These are phyloP conservation scores for Timema podura DNA, from an alignment of 2,888 invertebrate genomes.

Conservation along the genomic window DNA sequence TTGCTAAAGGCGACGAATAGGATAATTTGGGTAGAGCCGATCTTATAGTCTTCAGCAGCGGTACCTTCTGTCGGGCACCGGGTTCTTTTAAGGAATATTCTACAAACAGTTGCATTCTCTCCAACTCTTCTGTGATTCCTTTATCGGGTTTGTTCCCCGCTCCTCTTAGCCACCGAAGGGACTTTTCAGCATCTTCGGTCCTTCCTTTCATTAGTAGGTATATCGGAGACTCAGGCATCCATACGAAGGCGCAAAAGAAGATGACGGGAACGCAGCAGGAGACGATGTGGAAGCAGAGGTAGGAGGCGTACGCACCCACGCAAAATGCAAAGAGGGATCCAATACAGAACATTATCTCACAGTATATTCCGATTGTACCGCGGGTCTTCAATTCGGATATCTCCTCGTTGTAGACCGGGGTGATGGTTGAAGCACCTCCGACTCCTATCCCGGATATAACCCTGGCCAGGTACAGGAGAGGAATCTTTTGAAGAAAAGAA, in stretches of 20 bases:
- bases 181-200: conserved; percentile 56
- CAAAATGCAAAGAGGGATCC: conserved; percentile 67
- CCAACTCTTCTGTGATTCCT: conserved; percentile 38
- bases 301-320: conserved; percentile 67
- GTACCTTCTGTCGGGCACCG: not conserved
- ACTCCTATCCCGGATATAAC: not conserved
- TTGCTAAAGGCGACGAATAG: not conserved
- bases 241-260: conserved; percentile 58
- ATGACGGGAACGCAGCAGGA: conserved; percentile 59
- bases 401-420: not conserved
- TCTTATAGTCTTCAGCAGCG: not conserved
- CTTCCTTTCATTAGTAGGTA: conserved; percentile 57
- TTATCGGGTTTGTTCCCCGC: conserved; percentile 57
- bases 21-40: not conserved
- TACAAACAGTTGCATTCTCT: not conserved
- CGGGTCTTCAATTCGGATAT: not conserved
- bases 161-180: conserved; percentile 64
- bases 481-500: not conserved
- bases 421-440: not conserved
- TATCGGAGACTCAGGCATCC: conserved; percentile 81
- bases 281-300: conserved; percentile 56
- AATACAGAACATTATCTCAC: conserved; percentile 37
- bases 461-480: conserved; percentile 3
- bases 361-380: not conserved
- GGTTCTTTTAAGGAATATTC: not conserved